Evolutionary conservation across 2,113 vertebrate species (phyloP), one percentile per base, ranked within the genome.

Genomic region (Casuarius casuarius): DNA sequence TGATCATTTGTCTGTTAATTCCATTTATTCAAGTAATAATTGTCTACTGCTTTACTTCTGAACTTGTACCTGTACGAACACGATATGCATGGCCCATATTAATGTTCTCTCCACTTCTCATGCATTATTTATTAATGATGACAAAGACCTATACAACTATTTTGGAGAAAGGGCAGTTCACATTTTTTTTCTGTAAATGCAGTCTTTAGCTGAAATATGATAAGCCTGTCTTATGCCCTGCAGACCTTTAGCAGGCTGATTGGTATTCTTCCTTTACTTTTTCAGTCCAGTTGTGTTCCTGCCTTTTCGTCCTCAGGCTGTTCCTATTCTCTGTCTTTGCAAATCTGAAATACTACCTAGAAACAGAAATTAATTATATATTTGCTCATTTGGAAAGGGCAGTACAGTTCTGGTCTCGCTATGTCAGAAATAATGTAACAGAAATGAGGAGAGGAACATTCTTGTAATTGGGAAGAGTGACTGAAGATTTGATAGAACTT

Each of bases 11-110:
- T 54, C 21, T 72, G 28, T 56, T 0, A 65, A 46, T 79, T 91
- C 4, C 4, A 5, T 48, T 70, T 70, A 40, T 23, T 73, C 7
- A 74, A 28, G 29, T 75, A 54, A 2, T 52, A n/a, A 26, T 16
- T 85, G 15, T 12, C 3, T 19, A 6, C 19, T 2, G 1, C 26
- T 82, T 68, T 29, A 5, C 10, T 0, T 13, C 17, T 40, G 16
- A 86, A 46, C 21, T 81, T 80, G 20, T 0, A 54, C 15, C 18
- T 70, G 1, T 46, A 18, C 28, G 56, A 18, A 58, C 56, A 58
- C 29, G 56, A 58, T 31, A 58, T 31, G 29, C 56, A 58, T 17
- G 11, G 29, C 9, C 56, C 28, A 10, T 31, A 31, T 25, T 71
- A 51, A 35, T 71, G 23, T 11, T 51, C 33, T 17, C 31, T 66